Evolutionary conservation across 2,113 vertebrate genomes (phyloP), one percentile per base, ranked within the genome.

Genomic region (Hylia prasina): DNA sequence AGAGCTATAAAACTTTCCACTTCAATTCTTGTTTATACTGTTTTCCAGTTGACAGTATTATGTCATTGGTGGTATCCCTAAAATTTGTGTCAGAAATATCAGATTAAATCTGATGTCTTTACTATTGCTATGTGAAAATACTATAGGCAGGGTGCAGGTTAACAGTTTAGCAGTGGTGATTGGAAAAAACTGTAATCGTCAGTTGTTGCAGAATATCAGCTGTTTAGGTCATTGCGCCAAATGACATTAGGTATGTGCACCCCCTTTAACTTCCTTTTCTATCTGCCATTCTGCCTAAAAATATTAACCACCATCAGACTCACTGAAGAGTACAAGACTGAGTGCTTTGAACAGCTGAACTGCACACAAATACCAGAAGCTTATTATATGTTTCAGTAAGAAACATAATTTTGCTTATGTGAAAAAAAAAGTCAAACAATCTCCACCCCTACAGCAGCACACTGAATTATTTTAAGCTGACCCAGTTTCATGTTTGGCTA

Each of bases 391-490:
- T 30, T 75, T 66, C 9, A 33, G 12, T 65, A 65, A 72, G 45
- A 85, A 87, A 31, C 5, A 27, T 15, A 48, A 39, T 76, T 82
- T 82, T 91, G 18, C 6, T 51, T 95, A 48, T 42, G n/a, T 60
- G 17, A 33, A 42, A 72, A 77, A 77, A 42, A 45, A 54, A 45
- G 35, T 37, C 6, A 37, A 87, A 23, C 9, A 23, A 54, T 58
- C 57, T 60, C 27, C 51, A 79, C 8, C 11, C 10, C 24, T 75
- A 19, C 37, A 60, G 60, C n/a, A 88, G 11, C 21, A 58, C 30
- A 64, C 8, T 76, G 48, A 82, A 82, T 60, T 93, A 94, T 88
- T 96, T 94, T 94, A 92, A 88, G 70, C 19, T 88, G 66, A 84
- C 57, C 60, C 15, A 76, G 14, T 92, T 96, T 96, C 37, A 23